Base-by-base conservation (phyloP, 2,888 invertebrate genomes). In the Oscheius onirici region DNA sequence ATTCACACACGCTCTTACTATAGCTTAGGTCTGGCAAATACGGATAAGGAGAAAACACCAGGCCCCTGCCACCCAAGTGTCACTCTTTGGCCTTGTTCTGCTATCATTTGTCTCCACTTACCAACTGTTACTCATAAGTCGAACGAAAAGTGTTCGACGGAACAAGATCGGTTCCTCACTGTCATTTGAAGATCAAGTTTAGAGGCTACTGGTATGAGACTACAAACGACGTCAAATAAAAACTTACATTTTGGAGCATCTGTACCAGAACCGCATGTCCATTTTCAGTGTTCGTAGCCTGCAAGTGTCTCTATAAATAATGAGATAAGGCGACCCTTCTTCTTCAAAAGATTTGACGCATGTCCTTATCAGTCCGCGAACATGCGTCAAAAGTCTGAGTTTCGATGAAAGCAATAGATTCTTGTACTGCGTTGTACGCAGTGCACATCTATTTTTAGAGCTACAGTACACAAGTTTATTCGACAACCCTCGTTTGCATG, bases 191-290 rank as follows among this genome's bases (percentile, higher is more conserved):
- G 46, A 46, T 51, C 17, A 20, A 24, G 10, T 17, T 22, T 17
- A 24, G 51, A 24, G 15, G 20, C 24, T 22, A 15, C 46, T 20
- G 3, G 22, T 11, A 24, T 11, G 24, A 51, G 1, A 17, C 24
- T 13, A 13, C 13, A n/a, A 11, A 26, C n/a, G 8, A n/a, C n/a
- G n/a, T n/a, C n/a, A 13, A 24, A 24, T n/a, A 52, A 52, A 15
- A 55, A 26, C 55, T 55, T 26, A 55, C 55, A 55, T 20, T 55
- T 55, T 55, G 15, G 26, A 26, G 26, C 55, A 28, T 55, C 55
- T 24, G n/a, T 55, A 55, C 55, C 55, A 55, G 28, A 24, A 55
- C 15, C 55, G 28, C 8, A n/a, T 6, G 22, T 28, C 55, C 13
- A 26, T 24, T 24, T n/a, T 55, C 26, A 26, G 8, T n/a, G 13